Conservation (phyloP, 2,797 vertebrate species). For the Caiman crocodilus region DNA sequence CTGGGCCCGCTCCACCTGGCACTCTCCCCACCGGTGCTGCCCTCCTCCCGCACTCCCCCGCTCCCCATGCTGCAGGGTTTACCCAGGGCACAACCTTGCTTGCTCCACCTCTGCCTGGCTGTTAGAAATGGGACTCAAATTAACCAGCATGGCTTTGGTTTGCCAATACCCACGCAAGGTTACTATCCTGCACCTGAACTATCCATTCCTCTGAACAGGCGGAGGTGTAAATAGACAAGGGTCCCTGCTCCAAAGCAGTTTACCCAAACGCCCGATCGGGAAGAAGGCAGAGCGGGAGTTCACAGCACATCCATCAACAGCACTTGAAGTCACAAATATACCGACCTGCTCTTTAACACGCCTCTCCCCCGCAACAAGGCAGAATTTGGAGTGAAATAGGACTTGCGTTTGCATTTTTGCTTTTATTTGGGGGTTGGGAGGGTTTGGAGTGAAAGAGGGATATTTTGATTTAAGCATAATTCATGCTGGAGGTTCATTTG, state of each 20-base stretch:
- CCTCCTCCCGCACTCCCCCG: no score
- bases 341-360: neutral
- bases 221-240: neutral
- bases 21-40: no score
- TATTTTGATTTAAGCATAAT: neutral
- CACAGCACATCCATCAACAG: neutral
- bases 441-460: neutral
- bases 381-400: neutral
- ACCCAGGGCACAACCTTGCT: no score
- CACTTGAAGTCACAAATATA: neutral
- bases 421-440: fast-evolving
- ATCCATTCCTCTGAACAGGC: neutral
- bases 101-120: no score
- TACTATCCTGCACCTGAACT: neutral
- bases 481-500: neutral
- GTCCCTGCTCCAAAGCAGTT: neutral
- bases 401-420: neutral
- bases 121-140: neutral
- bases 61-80: no score
- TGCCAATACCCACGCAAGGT: neutral
- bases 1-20: no score
- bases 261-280: no score
- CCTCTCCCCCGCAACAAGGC: neutral
- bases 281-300: neutral
- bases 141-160: neutral